Percentiles rank a stretch among this genome's conserved stretches.
phyloP scores from a whole-genome alignment of 2,888 invertebrate genomes.

The Ariolimax columbianus region DNA sequence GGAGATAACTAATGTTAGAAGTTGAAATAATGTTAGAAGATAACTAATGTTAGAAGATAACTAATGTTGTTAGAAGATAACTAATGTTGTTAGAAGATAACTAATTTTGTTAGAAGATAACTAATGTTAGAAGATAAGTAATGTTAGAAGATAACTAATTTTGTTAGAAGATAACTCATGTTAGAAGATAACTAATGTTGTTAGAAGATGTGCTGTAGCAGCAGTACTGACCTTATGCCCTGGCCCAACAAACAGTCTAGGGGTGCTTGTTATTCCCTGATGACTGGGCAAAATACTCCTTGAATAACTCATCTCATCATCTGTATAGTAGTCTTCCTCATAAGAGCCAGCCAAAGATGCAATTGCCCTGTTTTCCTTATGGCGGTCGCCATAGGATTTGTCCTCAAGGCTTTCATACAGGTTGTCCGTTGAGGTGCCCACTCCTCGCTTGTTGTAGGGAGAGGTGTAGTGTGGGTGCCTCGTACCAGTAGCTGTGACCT shows the following conservation, averaged over 20 bases:
- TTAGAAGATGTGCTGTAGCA: no score
- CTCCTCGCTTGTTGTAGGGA: constrained; percentile 39
- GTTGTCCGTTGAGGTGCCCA: constrained; percentile 53
- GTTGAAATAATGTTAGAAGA: no score
- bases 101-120: no score
- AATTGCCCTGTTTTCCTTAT: constrained; percentile 57
- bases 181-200: no score
- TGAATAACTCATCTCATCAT: constrained; percentile 26
- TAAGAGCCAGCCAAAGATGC: not conserved
- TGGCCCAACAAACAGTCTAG: constrained; percentile 58
- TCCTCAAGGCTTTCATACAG: constrained; percentile 58
- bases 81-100: no score
- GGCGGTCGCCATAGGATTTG: constrained; percentile 57
- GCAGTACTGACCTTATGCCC: constrained; percentile 29
- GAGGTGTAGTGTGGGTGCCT: constrained; percentile 58
- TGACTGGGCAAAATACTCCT: constrained; percentile 50
- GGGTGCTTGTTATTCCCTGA: constrained; percentile 66
- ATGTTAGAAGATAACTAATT: no score
- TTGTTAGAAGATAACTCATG: no score
- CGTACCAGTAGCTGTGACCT: constrained; percentile 17
- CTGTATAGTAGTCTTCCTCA: constrained; percentile 25
- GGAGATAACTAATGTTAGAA: no score
- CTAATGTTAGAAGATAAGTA: no score
- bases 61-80: no score
- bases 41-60: no score